phyloP scores from a whole-genome alignment of 2,113 vertebrate genomes.

The Chitala chitala region DNA sequence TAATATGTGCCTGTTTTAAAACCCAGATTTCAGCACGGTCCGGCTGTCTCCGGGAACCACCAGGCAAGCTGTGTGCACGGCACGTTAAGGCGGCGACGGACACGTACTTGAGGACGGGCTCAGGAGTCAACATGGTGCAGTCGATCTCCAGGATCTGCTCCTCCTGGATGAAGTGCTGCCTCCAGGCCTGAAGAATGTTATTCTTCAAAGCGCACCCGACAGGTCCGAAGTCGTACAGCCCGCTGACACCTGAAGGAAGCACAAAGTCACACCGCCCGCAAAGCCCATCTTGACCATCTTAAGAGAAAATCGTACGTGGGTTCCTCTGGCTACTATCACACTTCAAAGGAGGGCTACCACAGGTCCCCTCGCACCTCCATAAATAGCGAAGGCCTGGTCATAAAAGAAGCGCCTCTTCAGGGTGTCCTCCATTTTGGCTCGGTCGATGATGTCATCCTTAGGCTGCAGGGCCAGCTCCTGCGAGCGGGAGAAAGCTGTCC shows the following conservation, averaged over 20 bases:
- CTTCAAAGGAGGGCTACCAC: not conserved
- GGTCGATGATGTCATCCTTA: slow-evolving; percentile 91
- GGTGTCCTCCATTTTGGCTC: slow-evolving; percentile 95
- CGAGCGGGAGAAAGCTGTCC: slow-evolving; percentile 24
- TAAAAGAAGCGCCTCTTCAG: slow-evolving; percentile 97
- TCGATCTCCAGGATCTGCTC: slow-evolving; percentile 97
- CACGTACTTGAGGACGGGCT: slow-evolving; percentile 85
- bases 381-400: slow-evolving; percentile 96
- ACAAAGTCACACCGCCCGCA: not conserved
- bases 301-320: not conserved
- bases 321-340: not conserved
- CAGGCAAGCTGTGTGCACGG: slow-evolving; percentile 28
- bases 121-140: slow-evolving; percentile 96
- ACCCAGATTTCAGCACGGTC: slow-evolving; percentile 39
- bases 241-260: slow-evolving; percentile 81
- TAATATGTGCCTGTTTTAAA: slow-evolving; percentile 50
- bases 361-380: slow-evolving; percentile 73
- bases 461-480: slow-evolving; percentile 90
- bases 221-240: slow-evolving; percentile 92
- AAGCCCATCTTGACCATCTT: not conserved
- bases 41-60: slow-evolving; percentile 44
- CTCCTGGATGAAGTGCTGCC: slow-evolving; percentile 97
- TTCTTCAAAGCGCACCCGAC: slow-evolving; percentile 97
- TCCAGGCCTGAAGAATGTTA: slow-evolving; percentile 91
- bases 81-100: not conserved